A percentile compares a stretch with the other conserved stretches of the same genome.
Evolutionary conservation across 1,140 invertebrate species (phyloP).

Genomic region (Lethrus apterus): DNA sequence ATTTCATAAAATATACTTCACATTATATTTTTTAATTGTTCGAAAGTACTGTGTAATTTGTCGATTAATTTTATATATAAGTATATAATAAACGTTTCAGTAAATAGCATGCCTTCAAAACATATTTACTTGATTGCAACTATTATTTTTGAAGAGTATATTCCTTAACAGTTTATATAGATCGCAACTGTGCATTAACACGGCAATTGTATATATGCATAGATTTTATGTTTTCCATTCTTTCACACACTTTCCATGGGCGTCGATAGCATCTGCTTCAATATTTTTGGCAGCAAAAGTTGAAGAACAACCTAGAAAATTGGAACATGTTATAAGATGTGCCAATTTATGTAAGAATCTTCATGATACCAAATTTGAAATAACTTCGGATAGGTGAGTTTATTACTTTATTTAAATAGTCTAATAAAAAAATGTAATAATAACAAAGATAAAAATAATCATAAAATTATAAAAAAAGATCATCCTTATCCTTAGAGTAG

Average conservation of each 20-base stretch:
- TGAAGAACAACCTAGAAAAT: slow-evolving; percentile 91
- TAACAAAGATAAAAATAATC: too few relatives aligned
- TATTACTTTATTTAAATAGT: not conserved
- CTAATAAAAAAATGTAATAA: too few relatives aligned
- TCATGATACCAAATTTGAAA: slow-evolving; percentile 48
- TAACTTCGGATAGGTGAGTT: slow-evolving; percentile 58
- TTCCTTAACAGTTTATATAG: slow-evolving; percentile 42
- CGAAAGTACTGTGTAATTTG: too few relatives aligned
- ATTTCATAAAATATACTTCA: too few relatives aligned
- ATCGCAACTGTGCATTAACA: slow-evolving; percentile 86
- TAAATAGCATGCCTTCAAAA: slow-evolving; percentile 10
- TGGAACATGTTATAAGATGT: slow-evolving; percentile 92
- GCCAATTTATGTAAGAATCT: slow-evolving; percentile 64
- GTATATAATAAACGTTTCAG: not conserved
- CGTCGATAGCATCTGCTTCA: slow-evolving; percentile 72
- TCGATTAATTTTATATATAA: not conserved
- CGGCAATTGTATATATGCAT: slow-evolving; percentile 98
- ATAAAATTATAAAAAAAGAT: too few relatives aligned
- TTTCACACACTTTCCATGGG: slow-evolving; percentile 76
- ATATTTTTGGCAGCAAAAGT: slow-evolving; percentile 96
- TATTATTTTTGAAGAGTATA: not conserved
- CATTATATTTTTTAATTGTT: too few relatives aligned
- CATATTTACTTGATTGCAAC: not conserved
- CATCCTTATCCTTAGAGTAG: too few relatives aligned
- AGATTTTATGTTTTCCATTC: slow-evolving; percentile 94